Percentiles rank a stretch among this genome's conserved stretches.
Conservation (phyloP, 2,113 vertebrate species). For the Urocitellus parryii region DNA sequence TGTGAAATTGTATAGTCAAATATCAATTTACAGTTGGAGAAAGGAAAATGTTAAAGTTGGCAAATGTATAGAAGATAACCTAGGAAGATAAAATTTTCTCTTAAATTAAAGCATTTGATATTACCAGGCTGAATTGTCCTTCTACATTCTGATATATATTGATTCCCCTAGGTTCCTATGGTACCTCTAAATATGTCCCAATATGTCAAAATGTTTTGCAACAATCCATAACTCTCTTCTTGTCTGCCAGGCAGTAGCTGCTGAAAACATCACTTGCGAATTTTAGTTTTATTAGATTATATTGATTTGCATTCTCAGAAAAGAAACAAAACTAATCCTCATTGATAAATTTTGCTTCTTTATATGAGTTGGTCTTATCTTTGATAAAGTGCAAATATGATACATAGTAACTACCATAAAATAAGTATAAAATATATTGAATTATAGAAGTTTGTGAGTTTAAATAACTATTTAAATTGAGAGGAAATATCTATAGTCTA, state of each 20-base stretch:
- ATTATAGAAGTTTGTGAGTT: no score
- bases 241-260: background rate
- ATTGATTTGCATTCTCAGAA: background rate
- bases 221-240: background rate
- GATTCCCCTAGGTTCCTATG: background rate
- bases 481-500: no score
- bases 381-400: no score
- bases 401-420: no score
- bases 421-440: no score
- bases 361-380: no score
- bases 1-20: background rate
- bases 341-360: background rate
- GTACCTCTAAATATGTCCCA: background rate
- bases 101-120: background rate
- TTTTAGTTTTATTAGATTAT: conserved; percentile 23
- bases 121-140: background rate
- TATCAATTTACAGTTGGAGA: background rate
- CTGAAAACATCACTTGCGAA: background rate
- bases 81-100: background rate
- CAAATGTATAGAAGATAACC: background rate
- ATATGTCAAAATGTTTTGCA: background rate
- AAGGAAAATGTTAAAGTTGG: background rate
- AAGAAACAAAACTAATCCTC: background rate
- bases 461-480: no score
- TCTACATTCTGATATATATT: background rate